A percentile compares a stretch with the other conserved stretches of the same genome.
Evolutionary conservation across 2,888 invertebrate species (phyloP).

Genomic region (Spodoptera littoralis): DNA sequence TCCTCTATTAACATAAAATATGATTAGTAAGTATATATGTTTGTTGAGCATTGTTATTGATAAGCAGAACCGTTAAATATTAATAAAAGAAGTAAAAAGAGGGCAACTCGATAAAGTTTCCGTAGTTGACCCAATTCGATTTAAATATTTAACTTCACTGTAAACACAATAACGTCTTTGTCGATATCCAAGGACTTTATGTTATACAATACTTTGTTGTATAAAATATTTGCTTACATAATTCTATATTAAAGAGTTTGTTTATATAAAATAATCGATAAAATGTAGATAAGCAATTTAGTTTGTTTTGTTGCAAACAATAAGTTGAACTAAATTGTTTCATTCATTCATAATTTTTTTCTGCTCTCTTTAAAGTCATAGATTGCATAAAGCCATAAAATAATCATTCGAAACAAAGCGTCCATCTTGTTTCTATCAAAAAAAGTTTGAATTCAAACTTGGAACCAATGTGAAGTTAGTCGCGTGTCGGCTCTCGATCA

Average conservation of each 20-base stretch:
- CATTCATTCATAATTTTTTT: no score
- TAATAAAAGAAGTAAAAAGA: conserved; percentile 1
- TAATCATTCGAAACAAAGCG: no score
- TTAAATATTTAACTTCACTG: conserved; percentile 10
- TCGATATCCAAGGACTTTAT: conserved; percentile 1
- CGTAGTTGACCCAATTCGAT: conserved; percentile 14
- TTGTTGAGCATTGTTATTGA: neutral
- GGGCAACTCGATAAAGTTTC: conserved; percentile 26
- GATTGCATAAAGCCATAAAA: no score
- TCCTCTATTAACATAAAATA: no score
- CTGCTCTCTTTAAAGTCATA: no score
- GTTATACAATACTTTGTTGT: neutral
- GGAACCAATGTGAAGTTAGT: conserved; percentile 48
- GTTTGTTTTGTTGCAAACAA: conserved; percentile 1
- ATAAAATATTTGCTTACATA: no score
- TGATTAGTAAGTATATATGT: neutral
- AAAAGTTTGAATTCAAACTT: neutral
- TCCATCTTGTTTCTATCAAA: neutral
- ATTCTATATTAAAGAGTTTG: no score
- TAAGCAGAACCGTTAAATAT: conserved; percentile 5
- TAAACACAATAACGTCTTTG: conserved; percentile 11
- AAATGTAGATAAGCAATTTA: neutral
- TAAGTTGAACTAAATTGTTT: neutral
- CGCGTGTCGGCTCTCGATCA: conserved; percentile 46
- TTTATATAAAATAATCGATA: no score